A percentile compares a stretch with the other conserved stretches of the same genome.
Conservation (phyloP, 2,888 invertebrate genomes). For the Crematogaster levior region DNA sequence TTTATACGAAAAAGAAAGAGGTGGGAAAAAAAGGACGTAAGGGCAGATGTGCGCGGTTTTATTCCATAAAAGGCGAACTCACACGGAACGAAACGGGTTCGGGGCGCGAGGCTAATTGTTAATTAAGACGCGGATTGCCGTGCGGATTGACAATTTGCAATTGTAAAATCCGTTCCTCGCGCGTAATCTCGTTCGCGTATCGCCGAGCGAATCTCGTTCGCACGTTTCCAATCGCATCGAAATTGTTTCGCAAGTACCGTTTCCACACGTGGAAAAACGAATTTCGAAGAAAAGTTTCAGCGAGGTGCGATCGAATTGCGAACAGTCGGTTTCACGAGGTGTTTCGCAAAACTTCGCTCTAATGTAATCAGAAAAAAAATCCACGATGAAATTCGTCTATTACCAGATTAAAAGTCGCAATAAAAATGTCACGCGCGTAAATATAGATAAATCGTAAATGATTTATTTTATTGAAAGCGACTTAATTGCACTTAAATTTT, state of each 20-base stretch:
- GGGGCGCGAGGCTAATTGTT: slow-evolving; percentile 66
- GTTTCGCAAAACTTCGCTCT: slow-evolving; percentile 10
- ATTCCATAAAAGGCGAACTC: slow-evolving; percentile 48
- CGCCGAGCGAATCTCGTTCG: slow-evolving; percentile 45
- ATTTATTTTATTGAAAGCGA: neutral
- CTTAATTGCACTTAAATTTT: neutral
- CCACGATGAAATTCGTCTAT: neutral
- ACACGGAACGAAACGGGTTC: slow-evolving; percentile 46
- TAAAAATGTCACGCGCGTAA: neutral
- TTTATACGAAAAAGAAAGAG: neutral
- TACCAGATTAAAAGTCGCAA: slow-evolving; percentile 12
- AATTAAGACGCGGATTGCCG: slow-evolving; percentile 76
- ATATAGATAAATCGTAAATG: neutral
- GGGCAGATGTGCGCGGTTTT: slow-evolving; percentile 28
- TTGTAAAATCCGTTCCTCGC: slow-evolving; percentile 70
- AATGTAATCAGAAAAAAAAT: neutral
- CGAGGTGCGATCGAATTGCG: neutral
- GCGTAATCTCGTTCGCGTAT: slow-evolving; percentile 69
- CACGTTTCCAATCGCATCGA: slow-evolving; percentile 72
- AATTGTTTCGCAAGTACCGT: slow-evolving; percentile 65
- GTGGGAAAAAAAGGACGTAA: neutral
- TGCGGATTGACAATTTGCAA: slow-evolving; percentile 81
- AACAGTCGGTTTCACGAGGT: neutral
- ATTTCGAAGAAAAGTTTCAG: slow-evolving; percentile 44
- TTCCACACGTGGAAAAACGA: slow-evolving; percentile 47